Evolutionary conservation across 2,888 invertebrate species (phyloP).

Genomic region (Microctonus hyperodae): DNA sequence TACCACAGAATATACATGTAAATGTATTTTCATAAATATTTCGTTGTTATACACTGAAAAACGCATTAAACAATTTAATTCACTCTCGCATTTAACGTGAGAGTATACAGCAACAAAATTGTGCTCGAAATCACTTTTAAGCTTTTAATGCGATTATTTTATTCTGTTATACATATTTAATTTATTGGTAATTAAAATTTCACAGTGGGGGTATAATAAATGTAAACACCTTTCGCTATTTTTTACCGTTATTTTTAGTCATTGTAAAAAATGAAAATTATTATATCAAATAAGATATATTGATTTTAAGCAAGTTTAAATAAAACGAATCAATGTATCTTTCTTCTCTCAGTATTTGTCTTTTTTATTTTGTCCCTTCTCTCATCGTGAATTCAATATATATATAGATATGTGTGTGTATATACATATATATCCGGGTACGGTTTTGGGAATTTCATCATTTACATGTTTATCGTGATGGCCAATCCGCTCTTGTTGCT

Average conservation of each 20-base stretch:
- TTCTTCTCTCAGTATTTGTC: not conserved
- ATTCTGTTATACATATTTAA: not conserved
- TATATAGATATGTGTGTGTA: too few species aligned
- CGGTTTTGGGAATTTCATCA: conserved; percentile 35
- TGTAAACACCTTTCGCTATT: too few species aligned
- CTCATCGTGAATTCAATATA: not conserved
- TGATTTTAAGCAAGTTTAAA: not conserved
- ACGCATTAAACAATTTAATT: not conserved
- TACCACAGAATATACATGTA: not conserved
- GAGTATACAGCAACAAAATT: not conserved
- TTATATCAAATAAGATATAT: not conserved
- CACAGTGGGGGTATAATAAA: too few species aligned
- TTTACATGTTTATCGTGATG: conserved; percentile 40
- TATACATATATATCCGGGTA: conserved; percentile 34
- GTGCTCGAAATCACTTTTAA: not conserved
- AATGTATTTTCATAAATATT: not conserved
- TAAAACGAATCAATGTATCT: not conserved
- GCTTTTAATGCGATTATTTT: not conserved
- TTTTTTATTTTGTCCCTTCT: not conserved
- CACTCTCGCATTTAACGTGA: not conserved
- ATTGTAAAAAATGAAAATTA: not conserved
- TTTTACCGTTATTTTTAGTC: not conserved
- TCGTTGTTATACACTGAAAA: not conserved
- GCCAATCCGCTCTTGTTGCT: conserved; percentile 27
- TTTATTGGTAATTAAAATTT: too few species aligned